Evolutionary conservation across 2,797 vertebrate species (phyloP).

Genomic region (Argentina silus): DNA sequence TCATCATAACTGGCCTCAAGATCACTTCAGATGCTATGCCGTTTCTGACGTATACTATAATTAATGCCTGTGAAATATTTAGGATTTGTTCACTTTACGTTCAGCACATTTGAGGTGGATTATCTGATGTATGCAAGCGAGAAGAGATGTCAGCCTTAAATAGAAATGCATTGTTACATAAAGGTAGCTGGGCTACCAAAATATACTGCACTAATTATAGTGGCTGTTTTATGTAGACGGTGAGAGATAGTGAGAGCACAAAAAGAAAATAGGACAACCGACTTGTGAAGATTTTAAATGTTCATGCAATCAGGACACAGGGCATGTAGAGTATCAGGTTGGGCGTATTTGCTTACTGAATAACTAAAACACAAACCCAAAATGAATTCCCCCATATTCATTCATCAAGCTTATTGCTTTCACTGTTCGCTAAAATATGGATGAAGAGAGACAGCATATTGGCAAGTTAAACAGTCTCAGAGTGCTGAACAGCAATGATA

Average conservation of each 20-base stretch:
- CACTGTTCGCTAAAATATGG: slow-evolving; percentile 52
- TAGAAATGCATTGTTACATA: slow-evolving; percentile 13
- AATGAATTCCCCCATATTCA: slow-evolving; percentile 9
- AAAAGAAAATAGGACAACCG: background rate
- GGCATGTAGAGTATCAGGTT: slow-evolving; percentile 22
- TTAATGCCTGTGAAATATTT: background rate
- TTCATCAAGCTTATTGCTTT: slow-evolving; percentile 63
- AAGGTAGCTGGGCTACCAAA: slow-evolving; percentile 8
- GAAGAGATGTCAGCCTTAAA: slow-evolving; percentile 14
- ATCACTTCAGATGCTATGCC: too few species aligned
- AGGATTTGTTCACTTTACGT: background rate
- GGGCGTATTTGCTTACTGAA: slow-evolving; percentile 23
- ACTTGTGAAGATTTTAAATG: background rate
- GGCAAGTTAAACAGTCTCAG: slow-evolving; percentile 43
- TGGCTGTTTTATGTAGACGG: slow-evolving; percentile 5
- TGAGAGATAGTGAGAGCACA: background rate
- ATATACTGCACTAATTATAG: slow-evolving; percentile 17
- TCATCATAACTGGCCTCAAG: background rate
- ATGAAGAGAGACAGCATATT: slow-evolving; percentile 58
- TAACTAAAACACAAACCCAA: background rate
- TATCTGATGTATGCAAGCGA: background rate
- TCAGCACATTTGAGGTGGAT: background rate
- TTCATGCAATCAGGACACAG: background rate
- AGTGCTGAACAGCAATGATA: slow-evolving; percentile 44
- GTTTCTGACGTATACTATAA: background rate